Evolutionary conservation across 1,140 invertebrate species (phyloP).

Genomic region (Bombus waltoni): DNA sequence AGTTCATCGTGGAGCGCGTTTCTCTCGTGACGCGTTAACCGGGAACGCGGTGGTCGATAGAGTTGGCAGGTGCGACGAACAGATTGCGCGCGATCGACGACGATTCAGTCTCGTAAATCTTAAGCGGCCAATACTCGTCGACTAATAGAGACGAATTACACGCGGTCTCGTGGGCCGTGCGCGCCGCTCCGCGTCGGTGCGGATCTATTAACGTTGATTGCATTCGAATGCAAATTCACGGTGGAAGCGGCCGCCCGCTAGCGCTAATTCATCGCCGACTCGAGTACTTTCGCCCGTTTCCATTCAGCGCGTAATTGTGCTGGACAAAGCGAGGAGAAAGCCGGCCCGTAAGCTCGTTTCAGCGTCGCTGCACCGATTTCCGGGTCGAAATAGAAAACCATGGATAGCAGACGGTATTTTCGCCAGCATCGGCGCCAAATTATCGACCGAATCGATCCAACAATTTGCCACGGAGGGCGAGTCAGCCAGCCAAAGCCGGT

Average conservation of each 20-base stretch:
- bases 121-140: slow-evolving; percentile 1
- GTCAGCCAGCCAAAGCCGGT: too few relatives aligned
- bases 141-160: slow-evolving; percentile 44
- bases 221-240: slow-evolving; percentile 39
- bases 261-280: neutral
- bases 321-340: neutral
- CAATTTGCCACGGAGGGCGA: too few relatives aligned
- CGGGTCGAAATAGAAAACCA: too few relatives aligned
- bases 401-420: too few relatives aligned
- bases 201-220: slow-evolving; percentile 40
- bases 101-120: slow-evolving; percentile 10
- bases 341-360: too few relatives aligned
- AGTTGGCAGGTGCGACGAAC: slow-evolving; percentile 26
- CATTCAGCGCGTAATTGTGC: neutral
- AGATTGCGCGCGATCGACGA: neutral
- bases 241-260: neutral
- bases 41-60: slow-evolving; percentile 17
- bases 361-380: too few relatives aligned
- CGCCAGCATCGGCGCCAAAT: too few relatives aligned
- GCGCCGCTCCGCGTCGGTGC: neutral
- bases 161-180: neutral
- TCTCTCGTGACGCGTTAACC: neutral
- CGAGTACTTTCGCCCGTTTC: neutral
- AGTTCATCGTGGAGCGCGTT: too few relatives aligned
- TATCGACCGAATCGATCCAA: too few relatives aligned